A percentile compares a stretch with the other conserved stretches of the same genome.
Conservation (phyloP, 2,888 invertebrate genomes). For the Eupeodes latifasciatus region DNA sequence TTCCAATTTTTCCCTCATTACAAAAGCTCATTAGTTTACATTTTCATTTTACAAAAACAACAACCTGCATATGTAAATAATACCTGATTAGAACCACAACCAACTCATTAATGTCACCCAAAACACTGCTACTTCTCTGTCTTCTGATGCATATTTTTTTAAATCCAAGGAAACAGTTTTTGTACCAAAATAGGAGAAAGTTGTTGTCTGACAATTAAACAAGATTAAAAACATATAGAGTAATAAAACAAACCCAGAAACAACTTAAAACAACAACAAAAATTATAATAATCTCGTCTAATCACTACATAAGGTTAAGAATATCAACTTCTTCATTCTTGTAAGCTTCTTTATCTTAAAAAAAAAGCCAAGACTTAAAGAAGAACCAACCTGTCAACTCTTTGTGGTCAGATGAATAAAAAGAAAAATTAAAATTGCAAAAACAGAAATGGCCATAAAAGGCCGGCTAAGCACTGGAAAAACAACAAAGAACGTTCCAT, state of each 20-base stretch:
- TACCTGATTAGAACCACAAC: conserved; percentile 45
- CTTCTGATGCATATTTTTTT: not conserved
- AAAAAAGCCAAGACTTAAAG: not conserved
- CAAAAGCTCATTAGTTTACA: not conserved
- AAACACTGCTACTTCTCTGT: too few species aligned
- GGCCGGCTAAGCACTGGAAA: conserved; percentile 29
- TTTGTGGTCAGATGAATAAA: conserved; percentile 26
- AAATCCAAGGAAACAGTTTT: not conserved
- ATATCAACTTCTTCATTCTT: conserved; percentile 58
- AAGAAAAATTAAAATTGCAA: conserved; percentile 26
- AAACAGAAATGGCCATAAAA: conserved; percentile 31
- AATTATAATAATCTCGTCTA: conserved; percentile 62
- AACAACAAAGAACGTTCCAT: conserved; percentile 55
- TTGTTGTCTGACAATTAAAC: conserved; percentile 65
- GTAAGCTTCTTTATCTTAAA: not conserved
- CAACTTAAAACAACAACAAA: not conserved
- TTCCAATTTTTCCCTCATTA: not conserved
- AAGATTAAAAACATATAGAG: conserved; percentile 9
- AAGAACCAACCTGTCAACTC: conserved; percentile 62
- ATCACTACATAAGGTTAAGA: conserved; percentile 65
- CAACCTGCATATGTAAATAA: not conserved
- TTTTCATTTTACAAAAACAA: conserved; percentile 62
- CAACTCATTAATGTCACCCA: conserved; percentile 61
- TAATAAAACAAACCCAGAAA: conserved; percentile 31
- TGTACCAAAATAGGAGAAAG: conserved; percentile 61